phyloP scores from a whole-genome alignment of 2,888 invertebrate genomes.

The Sphaerophoria rueppellii region DNA sequence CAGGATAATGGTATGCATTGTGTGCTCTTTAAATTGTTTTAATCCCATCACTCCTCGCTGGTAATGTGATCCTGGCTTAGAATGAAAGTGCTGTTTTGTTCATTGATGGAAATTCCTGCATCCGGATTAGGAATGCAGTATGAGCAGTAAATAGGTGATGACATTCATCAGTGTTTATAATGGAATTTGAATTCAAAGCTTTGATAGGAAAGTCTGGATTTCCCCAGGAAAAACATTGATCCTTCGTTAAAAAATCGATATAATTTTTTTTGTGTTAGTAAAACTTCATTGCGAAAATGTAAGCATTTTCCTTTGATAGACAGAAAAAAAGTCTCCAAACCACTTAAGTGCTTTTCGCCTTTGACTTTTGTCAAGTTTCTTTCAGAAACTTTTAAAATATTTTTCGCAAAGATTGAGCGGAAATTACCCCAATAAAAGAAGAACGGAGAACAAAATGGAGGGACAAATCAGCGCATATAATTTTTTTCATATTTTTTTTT shows the following conservation, averaged over 20 bases:
- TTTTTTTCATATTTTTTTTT: neutral
- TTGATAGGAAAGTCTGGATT: too few relatives aligned
- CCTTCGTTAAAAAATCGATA: too few relatives aligned
- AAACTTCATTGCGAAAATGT: too few relatives aligned
- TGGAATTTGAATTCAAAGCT: too few relatives aligned
- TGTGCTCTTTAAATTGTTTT: conserved; percentile 51
- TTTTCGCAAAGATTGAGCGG: conserved; percentile 41
- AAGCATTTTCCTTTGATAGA: too few relatives aligned
- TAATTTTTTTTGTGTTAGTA: too few relatives aligned
- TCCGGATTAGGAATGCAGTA: conserved; percentile 52
- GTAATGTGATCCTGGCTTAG: conserved; percentile 27
- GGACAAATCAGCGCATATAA: neutral
- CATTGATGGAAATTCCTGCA: conserved; percentile 22
- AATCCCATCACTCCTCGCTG: conserved; percentile 21
- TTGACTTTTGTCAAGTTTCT: conserved; percentile 26
- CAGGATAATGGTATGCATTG: conserved; percentile 62
- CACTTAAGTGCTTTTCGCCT: conserved; percentile 5
- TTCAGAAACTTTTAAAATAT: conserved; percentile 32
- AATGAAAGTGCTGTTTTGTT: conserved; percentile 3
- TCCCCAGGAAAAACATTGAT: too few relatives aligned
- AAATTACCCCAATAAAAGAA: conserved; percentile 45
- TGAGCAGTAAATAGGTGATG: too few relatives aligned
- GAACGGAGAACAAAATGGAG: neutral
- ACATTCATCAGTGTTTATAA: too few relatives aligned
- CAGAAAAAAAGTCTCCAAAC: conserved; percentile 1